These are phyloP conservation scores for Engraulis encrasicolus DNA, from an alignment of 2,113 vertebrate genomes.

Conservation along the genomic window DNA sequence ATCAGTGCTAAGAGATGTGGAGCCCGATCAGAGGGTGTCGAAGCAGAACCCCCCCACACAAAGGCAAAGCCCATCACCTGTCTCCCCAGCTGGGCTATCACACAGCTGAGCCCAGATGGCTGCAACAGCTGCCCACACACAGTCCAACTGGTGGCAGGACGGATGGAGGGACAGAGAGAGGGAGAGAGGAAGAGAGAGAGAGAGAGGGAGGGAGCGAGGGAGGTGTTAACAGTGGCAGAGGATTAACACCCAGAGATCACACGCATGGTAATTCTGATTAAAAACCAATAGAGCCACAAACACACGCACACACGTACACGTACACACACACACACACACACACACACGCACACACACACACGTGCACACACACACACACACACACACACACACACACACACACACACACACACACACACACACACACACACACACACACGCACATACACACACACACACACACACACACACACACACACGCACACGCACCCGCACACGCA, in stretches of 20 bases:
- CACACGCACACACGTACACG: not conserved
- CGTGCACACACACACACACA: constrained; percentile 14
- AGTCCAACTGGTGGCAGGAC: constrained; percentile 35
- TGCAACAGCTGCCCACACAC: constrained; percentile 61
- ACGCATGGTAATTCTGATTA: not conserved
- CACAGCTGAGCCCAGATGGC: constrained; percentile 68
- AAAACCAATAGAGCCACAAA: not conserved
- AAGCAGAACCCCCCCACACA: not conserved
- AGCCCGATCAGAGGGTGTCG: not conserved
- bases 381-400: not conserved
- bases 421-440: too few species aligned
- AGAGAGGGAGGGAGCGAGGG: too few species aligned
- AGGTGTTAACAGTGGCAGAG: constrained; percentile 32
- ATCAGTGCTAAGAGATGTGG: not conserved
- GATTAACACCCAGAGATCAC: constrained; percentile 10
- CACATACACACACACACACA: too few species aligned
- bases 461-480: too few species aligned
- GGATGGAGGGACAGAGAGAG: too few species aligned
- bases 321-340: not conserved
- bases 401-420: not conserved
- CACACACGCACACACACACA: not conserved
- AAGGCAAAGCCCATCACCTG: constrained; percentile 62
- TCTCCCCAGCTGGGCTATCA: constrained; percentile 64
- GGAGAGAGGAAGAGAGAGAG: too few species aligned
- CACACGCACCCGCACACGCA: too few species aligned